Evolutionary conservation across 1,140 invertebrate species (phyloP), one percentile per base, ranked within the genome.

Genomic region (Drosophila grimshawi): DNA sequence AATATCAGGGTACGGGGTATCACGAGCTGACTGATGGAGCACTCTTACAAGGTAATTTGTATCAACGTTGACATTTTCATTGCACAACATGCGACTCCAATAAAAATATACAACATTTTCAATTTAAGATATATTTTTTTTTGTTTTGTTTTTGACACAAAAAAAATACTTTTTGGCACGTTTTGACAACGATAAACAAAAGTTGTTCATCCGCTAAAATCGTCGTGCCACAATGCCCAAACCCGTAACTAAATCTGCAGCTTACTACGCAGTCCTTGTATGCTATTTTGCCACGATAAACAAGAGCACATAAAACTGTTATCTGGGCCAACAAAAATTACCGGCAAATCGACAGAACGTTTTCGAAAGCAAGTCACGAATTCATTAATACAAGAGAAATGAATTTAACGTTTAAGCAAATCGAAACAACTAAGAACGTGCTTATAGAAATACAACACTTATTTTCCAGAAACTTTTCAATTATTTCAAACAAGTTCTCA

Each of bases 91-190:
- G 56, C 30, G 5, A 29, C 8, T 27, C 60, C 33, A 71, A 60
- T 71, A 52, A 64, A 57, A 79, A 57, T 80, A 80, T 79, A 65
- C 67, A 76, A 83, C 68, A 73, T 71, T 83, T 82, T 83, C 76
- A 83, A 82, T 80, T 82, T 82, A 76, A 10, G 30, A 19, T 19
- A 19, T n/a, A 7, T 8, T 10, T 41, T n/a, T 33, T 35, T 37
- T 41, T 48, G 2, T 48, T 19, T 32, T 29, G 5, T 2, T 60
- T 83, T 80, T 66, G 55, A 49, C 46, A 46, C 48, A 41, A 19
- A 46, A 83, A 81, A 19, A 19, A 19, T 19, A 81, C 49, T 81
- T 81, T 79, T 56, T 76, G 74, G 61, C 75, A 81, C 69, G 78
- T 81, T 81, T 81, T 65, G 74, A 74, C 64, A 65, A 74, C 82